Base-by-base conservation (phyloP, 2,113 vertebrate species). In the Xenotilapia leptura region DNA sequence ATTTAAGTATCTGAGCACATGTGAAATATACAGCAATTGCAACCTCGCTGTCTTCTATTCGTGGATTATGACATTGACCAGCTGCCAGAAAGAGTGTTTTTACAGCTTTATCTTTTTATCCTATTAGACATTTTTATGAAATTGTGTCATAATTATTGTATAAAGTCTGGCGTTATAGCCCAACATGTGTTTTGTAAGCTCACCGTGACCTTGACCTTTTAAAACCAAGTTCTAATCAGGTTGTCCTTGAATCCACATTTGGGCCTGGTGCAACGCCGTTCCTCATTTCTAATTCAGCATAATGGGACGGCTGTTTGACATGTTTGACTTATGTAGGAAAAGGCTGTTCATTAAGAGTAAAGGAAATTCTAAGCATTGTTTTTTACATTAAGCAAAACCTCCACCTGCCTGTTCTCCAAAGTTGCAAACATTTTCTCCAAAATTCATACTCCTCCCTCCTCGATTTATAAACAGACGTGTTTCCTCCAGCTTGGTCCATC, bases 401-500 rank as follows among this genome's bases (percentile, higher is more conserved):
- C 42, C 58, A 83, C 70, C 60, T 10, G 58, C 11, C 26, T 77
- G 36, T 89, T 80, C 79, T 84, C 84, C 36, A 82, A 79, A 89
- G 36, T 51, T 83, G 73, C 56, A 82, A 80, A 60, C 54, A 54
- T 82, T 77, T 83, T 17, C 8, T 31, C 80, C 9, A 11, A 80
- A 65, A 56, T 80, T 84, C 58, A 11, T 40, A 51, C 36, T 23
- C 17, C 60, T 12, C 14, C 62, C 58, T 73, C 85, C 54, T 13
- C 49, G 0, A 81, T 62, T 89, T 84, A 75, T 55, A 91, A 89
- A 85, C 49, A 85, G 33, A 70, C 38, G 38, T 83, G 82, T 90
- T 83, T 82, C 80, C 80, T 77, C 54, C 65, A 81, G 83, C n/a
- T 77, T 13, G 13, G 86, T 83, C 65, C 86, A 89, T 89, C 87